These are phyloP conservation scores for Panurus biarmicus DNA, from an alignment of 2,113 vertebrate genomes.

Conservation along the genomic window DNA sequence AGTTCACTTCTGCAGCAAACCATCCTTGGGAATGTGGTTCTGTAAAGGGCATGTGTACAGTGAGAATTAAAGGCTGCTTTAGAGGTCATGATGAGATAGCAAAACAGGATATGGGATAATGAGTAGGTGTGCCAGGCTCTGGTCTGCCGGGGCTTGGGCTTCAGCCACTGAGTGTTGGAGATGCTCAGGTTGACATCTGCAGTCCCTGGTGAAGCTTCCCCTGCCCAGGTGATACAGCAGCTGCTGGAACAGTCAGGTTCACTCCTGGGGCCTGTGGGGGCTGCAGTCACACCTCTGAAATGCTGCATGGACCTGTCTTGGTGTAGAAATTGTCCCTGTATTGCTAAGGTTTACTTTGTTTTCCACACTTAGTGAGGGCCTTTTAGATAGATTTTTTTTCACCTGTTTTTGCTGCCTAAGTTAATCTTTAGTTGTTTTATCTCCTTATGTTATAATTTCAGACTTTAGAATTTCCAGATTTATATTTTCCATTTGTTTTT, in stretches of 20 bases:
- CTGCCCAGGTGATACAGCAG: background rate
- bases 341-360: background rate
- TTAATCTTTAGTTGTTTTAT: background rate
- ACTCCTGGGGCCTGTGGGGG: background rate
- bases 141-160: background rate
- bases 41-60: background rate
- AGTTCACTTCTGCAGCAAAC: background rate
- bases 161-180: background rate
- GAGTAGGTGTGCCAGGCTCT: background rate
- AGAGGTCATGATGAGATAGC: background rate
- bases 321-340: background rate
- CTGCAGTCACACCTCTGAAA: background rate
- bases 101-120: background rate
- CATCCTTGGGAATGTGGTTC: background rate
- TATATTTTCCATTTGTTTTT: background rate
- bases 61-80: background rate
- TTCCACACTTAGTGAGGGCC: rapidly evolving
- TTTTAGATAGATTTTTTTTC: background rate
- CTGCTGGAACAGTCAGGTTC: background rate
- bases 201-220: background rate
- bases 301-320: background rate
- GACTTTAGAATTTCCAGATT: background rate
- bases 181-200: background rate
- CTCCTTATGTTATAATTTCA: background rate
- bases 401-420: background rate